Evolutionary conservation across 2,888 invertebrate species (phyloP), one percentile per base, ranked within the genome.

Genomic region (Capitulum mitella): DNA sequence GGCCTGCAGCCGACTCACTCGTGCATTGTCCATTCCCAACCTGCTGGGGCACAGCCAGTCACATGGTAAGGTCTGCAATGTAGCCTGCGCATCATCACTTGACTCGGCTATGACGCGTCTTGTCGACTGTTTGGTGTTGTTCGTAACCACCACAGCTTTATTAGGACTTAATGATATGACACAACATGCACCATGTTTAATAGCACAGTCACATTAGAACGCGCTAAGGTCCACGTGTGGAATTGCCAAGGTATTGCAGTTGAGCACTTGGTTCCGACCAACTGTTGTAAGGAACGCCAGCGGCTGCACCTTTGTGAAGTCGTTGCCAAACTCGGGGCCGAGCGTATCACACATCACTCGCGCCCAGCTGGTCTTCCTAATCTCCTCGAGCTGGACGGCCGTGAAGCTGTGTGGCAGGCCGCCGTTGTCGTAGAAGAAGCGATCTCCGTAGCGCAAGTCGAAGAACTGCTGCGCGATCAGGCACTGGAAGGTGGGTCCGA

Each of bases 301-400:
- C 0, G 94, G 93, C 84, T 95, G 95, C 22, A 95, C 58, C 2
- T 76, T 90, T 79, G 89, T 90, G 14, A 86, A 86, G 16, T 94
- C 87, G 51, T 89, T 88, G 76, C 91, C 90, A 32, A 76, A 76
- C 46, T 76, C 76, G 14, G n/a, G 29, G 16, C 76, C 76, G 14
- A 48, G 29, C 14, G 43, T 76, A 46, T 76, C 76, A 19, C 76
- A 76, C 46, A 76, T 0, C 8, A 76, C 29, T 5, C 76, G 43
- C 19, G 76, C 76, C 76, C 76, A 76, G 48, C 16, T 76, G 76
- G 16, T 26, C 16, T 22, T n/a, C 19, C 76, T n/a, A 14, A 76
- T 76, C 46, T 76, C 29, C 0, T 10, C 19, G 46, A 76, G 32
- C 32, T 76, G 76, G 14, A 29, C 29, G 32, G 29, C 8, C 1